Evolutionary conservation across 2,888 invertebrate species (phyloP).

Genomic region (Pammene fasciana): DNA sequence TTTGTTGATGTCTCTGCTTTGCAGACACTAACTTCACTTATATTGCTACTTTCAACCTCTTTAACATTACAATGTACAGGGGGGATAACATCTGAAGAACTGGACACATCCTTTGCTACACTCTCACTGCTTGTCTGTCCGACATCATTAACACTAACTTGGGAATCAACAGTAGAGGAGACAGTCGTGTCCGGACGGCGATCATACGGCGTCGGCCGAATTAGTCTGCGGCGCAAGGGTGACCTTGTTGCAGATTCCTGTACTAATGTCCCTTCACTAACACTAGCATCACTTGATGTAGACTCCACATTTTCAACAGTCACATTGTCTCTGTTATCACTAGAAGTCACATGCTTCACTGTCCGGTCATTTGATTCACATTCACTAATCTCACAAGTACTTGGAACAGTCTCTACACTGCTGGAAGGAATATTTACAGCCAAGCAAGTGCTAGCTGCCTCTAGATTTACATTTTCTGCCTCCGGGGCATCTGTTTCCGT

Average conservation of each 20-base stretch:
- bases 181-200: slow-evolving; percentile 77
- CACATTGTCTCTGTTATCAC: slow-evolving; percentile 75
- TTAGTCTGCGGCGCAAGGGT: slow-evolving; percentile 69
- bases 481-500: slow-evolving; percentile 44
- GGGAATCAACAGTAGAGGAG: slow-evolving; percentile 75
- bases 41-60: slow-evolving; percentile 74
- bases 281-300: slow-evolving; percentile 77
- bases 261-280: slow-evolving; percentile 63
- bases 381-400: slow-evolving; percentile 59
- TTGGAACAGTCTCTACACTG: slow-evolving; percentile 65
- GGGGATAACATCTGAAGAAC: slow-evolving; percentile 76
- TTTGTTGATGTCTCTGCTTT: slow-evolving; percentile 77
- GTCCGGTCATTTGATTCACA: slow-evolving; percentile 69
- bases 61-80: slow-evolving; percentile 69
- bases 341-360: slow-evolving; percentile 75
- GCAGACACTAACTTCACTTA: slow-evolving; percentile 79
- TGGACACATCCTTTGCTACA: slow-evolving; percentile 75
- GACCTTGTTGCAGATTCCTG: slow-evolving; percentile 63
- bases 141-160: slow-evolving; percentile 57
- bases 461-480: slow-evolving; percentile 44
- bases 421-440: slow-evolving; percentile 61
- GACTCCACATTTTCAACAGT: slow-evolving; percentile 78
- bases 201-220: slow-evolving; percentile 70
- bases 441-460: slow-evolving; percentile 44
- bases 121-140: slow-evolving; percentile 63